Evolutionary conservation across 1,140 invertebrate genomes (phyloP).

Genomic region (Zelostemma sp.): DNA sequence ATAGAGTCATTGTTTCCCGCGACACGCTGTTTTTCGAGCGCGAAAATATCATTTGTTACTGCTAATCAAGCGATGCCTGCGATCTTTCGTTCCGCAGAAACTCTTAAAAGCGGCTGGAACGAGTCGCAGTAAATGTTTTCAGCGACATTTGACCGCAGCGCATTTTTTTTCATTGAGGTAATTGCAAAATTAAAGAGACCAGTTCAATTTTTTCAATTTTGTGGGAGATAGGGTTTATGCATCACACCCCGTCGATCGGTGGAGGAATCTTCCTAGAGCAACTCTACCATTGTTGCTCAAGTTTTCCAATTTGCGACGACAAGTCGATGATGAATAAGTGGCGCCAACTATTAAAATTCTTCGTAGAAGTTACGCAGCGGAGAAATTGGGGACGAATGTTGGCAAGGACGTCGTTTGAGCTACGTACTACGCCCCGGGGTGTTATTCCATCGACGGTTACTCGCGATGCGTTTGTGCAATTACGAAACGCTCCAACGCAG

Average conservation of each 20-base stretch:
- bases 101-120: too few species aligned
- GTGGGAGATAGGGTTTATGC: too few species aligned
- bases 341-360: neutral
- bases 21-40: neutral
- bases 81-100: too few species aligned
- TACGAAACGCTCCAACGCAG: too few species aligned
- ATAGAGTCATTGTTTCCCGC: neutral
- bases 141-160: too few species aligned
- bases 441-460: conserved; percentile 17
- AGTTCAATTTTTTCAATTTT: too few species aligned
- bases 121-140: too few species aligned
- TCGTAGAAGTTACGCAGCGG: too few species aligned
- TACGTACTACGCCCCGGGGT: conserved; percentile 24
- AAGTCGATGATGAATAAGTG: neutral
- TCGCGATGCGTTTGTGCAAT: neutral
- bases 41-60: neutral
- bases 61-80: too few species aligned
- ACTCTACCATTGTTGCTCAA: conserved; percentile 43
- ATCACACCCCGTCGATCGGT: conserved; percentile 23
- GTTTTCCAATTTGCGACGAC: conserved; percentile 51
- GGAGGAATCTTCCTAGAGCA: too few species aligned
- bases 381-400: conserved; percentile 36
- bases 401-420: conserved; percentile 32
- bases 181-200: too few species aligned
- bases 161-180: too few species aligned